Conservation (phyloP, 2,797 vertebrate genomes). For the Helarctos malayanus region DNA sequence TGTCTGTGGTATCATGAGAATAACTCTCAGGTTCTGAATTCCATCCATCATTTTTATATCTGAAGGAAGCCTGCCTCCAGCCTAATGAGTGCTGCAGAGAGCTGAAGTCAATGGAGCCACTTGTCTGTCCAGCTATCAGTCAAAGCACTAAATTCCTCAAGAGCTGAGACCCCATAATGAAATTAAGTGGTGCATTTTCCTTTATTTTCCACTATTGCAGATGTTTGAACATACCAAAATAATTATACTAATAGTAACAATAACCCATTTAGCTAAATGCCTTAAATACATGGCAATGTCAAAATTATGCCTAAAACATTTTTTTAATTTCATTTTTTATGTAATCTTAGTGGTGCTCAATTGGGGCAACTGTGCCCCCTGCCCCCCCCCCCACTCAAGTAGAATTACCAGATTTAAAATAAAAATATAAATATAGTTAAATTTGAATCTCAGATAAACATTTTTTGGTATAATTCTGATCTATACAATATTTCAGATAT, state of each 20-base stretch:
- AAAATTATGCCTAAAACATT: not conserved
- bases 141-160: not conserved
- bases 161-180: not conserved
- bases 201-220: not conserved
- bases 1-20: conserved; percentile 40
- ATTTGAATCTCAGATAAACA: not conserved
- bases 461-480: not conserved
- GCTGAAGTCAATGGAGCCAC: not conserved
- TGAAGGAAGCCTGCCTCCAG: not conserved
- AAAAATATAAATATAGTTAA: not conserved
- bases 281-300: not conserved
- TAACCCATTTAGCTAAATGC: not conserved
- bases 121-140: not conserved
- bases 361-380: not conserved
- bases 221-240: not conserved
- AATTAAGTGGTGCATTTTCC: not conserved
- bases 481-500: not conserved
- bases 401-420: conserved; percentile 22
- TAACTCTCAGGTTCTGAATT: not conserved
- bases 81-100: not conserved
- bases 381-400: not conserved
- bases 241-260: not conserved
- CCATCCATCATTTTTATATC: conserved; percentile 10
- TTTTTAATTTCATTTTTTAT: not conserved
- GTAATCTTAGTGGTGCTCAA: not conserved